A percentile compares a stretch with the other conserved stretches of the same genome.
Conservation (phyloP, 2,113 vertebrate species). For the Forbesichthys papilliferus region DNA sequence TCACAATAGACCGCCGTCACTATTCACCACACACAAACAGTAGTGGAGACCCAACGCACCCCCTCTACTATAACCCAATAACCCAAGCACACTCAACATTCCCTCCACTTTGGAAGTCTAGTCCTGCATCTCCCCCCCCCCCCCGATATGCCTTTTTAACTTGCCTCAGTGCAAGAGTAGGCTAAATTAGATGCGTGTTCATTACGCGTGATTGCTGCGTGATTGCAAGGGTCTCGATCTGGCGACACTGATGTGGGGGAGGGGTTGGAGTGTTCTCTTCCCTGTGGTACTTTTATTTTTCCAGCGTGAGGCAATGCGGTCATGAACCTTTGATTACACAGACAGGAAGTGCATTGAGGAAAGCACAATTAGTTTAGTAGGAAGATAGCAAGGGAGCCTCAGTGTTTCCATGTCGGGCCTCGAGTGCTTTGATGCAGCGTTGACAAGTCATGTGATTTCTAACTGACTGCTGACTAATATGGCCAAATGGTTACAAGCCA, state of each 20-base stretch:
- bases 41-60: slow-evolving; percentile 37
- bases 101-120: slow-evolving; percentile 1
- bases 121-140: too few relatives aligned
- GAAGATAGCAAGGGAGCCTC: slow-evolving; percentile 1
- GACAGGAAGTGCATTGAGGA: slow-evolving; percentile 19
- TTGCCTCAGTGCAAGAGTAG: slow-evolving; percentile 17
- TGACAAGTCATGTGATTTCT: background rate
- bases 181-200: slow-evolving; percentile 46
- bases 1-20: slow-evolving; percentile 66
- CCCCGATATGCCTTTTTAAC: background rate
- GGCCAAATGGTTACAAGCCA: background rate
- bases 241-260: background rate
- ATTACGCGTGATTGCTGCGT: slow-evolving; percentile 14
- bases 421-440: background rate
- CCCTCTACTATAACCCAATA: slow-evolving; percentile 16
- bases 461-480: background rate
- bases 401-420: background rate
- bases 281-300: slow-evolving; percentile 16
- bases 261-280: slow-evolving; percentile 1
- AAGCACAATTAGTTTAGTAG: slow-evolving; percentile 24
- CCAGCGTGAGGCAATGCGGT: slow-evolving; percentile 21
- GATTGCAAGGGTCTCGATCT: background rate
- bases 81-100: slow-evolving; percentile 1
- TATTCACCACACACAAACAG: slow-evolving; percentile 62
- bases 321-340: slow-evolving; percentile 28